Evolutionary conservation across 2,113 vertebrate genomes (phyloP).

Genomic region (Calyptommatus sinebrachiatus): DNA sequence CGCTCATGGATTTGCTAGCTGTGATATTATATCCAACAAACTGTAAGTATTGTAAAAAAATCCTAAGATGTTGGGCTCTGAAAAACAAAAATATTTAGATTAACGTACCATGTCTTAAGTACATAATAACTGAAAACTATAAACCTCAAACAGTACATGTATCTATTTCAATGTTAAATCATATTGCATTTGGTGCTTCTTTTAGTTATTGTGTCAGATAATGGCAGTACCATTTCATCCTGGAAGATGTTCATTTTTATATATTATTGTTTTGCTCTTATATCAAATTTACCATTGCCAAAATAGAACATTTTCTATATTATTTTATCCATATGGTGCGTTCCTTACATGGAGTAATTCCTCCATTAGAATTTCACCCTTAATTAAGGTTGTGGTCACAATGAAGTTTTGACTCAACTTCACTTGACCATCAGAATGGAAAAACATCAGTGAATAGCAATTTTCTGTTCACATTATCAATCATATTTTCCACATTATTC

Average conservation of each 20-base stretch:
- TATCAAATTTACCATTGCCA: neutral
- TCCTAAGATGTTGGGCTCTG: conserved; percentile 51
- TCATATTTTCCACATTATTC: no score
- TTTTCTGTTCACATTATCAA: no score
- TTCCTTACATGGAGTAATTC: neutral
- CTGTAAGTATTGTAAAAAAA: conserved; percentile 42
- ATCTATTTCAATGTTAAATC: neutral
- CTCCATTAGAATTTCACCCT: neutral
- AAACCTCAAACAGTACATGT: neutral
- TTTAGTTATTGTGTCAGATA: neutral
- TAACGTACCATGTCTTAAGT: neutral
- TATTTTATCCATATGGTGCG: neutral
- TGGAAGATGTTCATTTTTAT: neutral
- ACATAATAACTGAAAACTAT: neutral
- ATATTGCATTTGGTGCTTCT: neutral
- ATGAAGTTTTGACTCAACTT: no score
- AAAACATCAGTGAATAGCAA: no score
- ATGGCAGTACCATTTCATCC: neutral
- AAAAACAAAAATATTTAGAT: conserved; percentile 24
- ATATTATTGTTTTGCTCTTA: neutral
- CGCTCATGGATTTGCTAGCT: conserved; percentile 71
- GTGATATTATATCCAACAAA: conserved; percentile 35
- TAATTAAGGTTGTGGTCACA: no score
- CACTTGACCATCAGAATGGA: no score
- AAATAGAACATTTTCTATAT: neutral